A percentile compares a stretch with the other conserved stretches of the same genome.
phyloP scores from a whole-genome alignment of 2,113 vertebrate genomes.

The Cephalophus harveyi region DNA sequence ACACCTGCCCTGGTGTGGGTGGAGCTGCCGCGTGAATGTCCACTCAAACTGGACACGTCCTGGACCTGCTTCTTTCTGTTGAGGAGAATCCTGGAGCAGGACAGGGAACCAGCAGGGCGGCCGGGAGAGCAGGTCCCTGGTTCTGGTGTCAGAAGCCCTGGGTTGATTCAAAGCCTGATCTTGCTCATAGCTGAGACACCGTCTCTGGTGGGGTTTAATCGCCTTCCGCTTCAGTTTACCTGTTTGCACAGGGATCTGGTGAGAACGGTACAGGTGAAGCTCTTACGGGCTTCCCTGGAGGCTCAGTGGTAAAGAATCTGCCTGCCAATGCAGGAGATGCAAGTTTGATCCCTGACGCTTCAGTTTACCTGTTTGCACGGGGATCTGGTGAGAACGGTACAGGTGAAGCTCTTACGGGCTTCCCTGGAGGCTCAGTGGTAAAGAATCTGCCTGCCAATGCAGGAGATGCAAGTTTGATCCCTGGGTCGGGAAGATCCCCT shows the following conservation, averaged over 20 bases:
- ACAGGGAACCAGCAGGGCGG: rapidly evolving
- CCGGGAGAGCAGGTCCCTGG: rapidly evolving
- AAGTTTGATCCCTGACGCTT: too few species aligned
- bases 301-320: background rate
- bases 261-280: rapidly evolving
- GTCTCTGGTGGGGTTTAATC: background rate
- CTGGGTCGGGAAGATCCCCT: background rate
- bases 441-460: background rate
- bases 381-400: rapidly evolving
- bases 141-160: background rate
- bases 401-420: background rate
- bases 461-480: background rate
- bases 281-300: background rate
- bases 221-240: background rate
- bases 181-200: background rate
- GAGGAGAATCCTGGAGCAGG: rapidly evolving
- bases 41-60: rapidly evolving
- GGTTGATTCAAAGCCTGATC: background rate
- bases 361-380: background rate
- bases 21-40: rapidly evolving
- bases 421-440: background rate
- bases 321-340: too few species aligned
- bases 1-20: too few species aligned
- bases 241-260: background rate
- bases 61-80: background rate